A percentile compares a stretch with the other conserved stretches of the same genome.
Evolutionary conservation across 2,797 vertebrate species (phyloP).

Genomic region (Chelon labrosus): DNA sequence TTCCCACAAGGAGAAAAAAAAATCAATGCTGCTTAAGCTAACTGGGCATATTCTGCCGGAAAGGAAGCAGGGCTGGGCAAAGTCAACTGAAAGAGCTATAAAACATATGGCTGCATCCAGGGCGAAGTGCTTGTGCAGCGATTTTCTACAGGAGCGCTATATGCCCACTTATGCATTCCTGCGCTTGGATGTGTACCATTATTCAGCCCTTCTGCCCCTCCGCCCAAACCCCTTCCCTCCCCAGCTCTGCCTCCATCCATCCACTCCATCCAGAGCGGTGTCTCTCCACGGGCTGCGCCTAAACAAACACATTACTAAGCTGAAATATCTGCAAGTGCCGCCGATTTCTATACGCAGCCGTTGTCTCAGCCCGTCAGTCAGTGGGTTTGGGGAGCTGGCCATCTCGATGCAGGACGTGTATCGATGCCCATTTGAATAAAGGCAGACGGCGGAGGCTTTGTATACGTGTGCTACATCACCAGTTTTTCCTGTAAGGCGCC

Average conservation of each 20-base stretch:
- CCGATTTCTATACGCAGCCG: slow-evolving; percentile 51
- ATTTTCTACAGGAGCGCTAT: slow-evolving; percentile 43
- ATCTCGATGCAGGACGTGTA: slow-evolving; percentile 56
- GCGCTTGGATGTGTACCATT: slow-evolving; percentile 70
- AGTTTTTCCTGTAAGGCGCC: slow-evolving; percentile 42
- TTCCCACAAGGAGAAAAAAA: slow-evolving; percentile 40
- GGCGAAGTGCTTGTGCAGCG: slow-evolving; percentile 71
- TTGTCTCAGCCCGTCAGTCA: slow-evolving; percentile 66
- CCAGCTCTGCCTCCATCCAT: slow-evolving; percentile 59
- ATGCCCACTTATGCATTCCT: slow-evolving; percentile 72
- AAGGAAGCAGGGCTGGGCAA: slow-evolving; percentile 50
- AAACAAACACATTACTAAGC: slow-evolving; percentile 80
- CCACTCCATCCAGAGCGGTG: slow-evolving; percentile 49
- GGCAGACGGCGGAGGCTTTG: slow-evolving; percentile 44
- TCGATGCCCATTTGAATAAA: slow-evolving; percentile 69
- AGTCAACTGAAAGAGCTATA: slow-evolving; percentile 72
- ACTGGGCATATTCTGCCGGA: slow-evolving; percentile 66
- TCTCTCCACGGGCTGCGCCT: slow-evolving; percentile 45
- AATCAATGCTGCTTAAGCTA: slow-evolving; percentile 75
- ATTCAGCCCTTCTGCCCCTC: slow-evolving; percentile 61
- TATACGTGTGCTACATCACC: slow-evolving; percentile 52
- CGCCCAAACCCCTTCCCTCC: slow-evolving; percentile 28
- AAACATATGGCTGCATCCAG: slow-evolving; percentile 73
- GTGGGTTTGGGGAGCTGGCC: slow-evolving; percentile 51
- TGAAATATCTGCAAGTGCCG: slow-evolving; percentile 76